Evolutionary conservation across 2,888 invertebrate genomes (phyloP).

Genomic region (Cheilosia scutellata): DNA sequence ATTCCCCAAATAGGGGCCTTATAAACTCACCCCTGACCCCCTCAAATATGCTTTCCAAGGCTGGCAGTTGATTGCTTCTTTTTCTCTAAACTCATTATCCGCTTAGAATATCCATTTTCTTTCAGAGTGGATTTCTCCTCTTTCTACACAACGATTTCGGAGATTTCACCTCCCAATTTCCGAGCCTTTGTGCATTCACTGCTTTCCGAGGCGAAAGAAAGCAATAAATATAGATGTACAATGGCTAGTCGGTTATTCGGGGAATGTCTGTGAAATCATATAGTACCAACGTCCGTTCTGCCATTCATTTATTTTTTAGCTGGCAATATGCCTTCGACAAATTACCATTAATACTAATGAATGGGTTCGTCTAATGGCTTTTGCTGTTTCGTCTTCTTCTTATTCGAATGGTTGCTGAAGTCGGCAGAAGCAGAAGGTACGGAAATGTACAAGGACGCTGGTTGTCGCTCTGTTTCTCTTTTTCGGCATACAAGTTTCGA

Average conservation of each 20-base stretch:
- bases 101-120: constrained; percentile 47
- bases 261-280: constrained; percentile 53
- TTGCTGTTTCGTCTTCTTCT: constrained; percentile 42
- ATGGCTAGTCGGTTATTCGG: constrained; percentile 18
- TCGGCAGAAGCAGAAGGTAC: constrained; percentile 10
- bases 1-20: not conserved
- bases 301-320: constrained; percentile 62
- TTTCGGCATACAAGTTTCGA: constrained; percentile 30
- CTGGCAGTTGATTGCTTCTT: constrained; percentile 42
- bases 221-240: constrained; percentile 41
- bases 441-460: constrained; percentile 37
- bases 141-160: constrained; percentile 18
- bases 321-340: constrained; percentile 71
- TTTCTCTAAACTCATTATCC: constrained; percentile 54
- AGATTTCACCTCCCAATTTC: constrained; percentile 6
- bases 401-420: constrained; percentile 51
- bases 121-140: constrained; percentile 19
- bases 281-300: constrained; percentile 20
- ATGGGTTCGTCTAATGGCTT: constrained; percentile 67
- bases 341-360: constrained; percentile 72
- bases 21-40: constrained; percentile 12
- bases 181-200: constrained; percentile 16
- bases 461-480: constrained; percentile 37
- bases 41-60: constrained; percentile 6
- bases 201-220: constrained; percentile 26